Percentiles rank a stretch among this genome's conserved stretches.
Evolutionary conservation across 2,888 invertebrate species (phyloP).

Genomic region (Synanthedon vespiformis): DNA sequence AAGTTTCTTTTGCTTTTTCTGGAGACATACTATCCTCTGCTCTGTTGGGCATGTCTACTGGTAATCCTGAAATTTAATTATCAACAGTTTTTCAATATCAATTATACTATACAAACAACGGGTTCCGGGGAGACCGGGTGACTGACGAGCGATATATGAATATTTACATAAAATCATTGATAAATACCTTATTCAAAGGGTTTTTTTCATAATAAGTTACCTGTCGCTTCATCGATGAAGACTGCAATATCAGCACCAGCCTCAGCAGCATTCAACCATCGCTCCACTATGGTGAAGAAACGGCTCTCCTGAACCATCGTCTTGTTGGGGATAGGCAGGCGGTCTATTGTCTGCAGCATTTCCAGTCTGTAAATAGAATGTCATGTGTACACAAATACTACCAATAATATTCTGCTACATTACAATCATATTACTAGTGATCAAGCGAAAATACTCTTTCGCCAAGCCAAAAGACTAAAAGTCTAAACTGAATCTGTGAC

Average conservation of each 20-base stretch:
- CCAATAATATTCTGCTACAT: background rate
- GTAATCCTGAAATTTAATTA: conserved; percentile 31
- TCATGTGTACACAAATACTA: background rate
- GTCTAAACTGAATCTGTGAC: too few relatives aligned
- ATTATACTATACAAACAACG: too few relatives aligned
- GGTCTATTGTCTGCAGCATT: conserved; percentile 82
- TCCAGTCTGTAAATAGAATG: conserved; percentile 67
- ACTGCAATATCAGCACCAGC: conserved; percentile 24
- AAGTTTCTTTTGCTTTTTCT: conserved; percentile 41
- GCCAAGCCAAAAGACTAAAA: too few relatives aligned
- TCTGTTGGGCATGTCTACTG: conserved; percentile 38
- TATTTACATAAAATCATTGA: too few relatives aligned
- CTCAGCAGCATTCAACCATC: conserved; percentile 76
- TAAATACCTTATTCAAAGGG: too few relatives aligned
- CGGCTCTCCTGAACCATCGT: conserved; percentile 94
- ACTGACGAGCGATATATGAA: too few relatives aligned
- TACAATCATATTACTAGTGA: too few relatives aligned
- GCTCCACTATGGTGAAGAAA: conserved; percentile 85
- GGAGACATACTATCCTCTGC: conserved; percentile 23
- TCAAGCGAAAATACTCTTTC: too few relatives aligned
- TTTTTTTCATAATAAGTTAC: conserved; percentile 15
- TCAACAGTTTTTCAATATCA: background rate
- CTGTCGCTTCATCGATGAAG: conserved; percentile 54
- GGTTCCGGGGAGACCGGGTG: too few relatives aligned
- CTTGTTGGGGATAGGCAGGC: conserved; percentile 92